Evolutionary conservation across 2,888 invertebrate species (phyloP), one percentile per base, ranked within the genome.

Genomic region (Pyrocoelia pectoralis): DNA sequence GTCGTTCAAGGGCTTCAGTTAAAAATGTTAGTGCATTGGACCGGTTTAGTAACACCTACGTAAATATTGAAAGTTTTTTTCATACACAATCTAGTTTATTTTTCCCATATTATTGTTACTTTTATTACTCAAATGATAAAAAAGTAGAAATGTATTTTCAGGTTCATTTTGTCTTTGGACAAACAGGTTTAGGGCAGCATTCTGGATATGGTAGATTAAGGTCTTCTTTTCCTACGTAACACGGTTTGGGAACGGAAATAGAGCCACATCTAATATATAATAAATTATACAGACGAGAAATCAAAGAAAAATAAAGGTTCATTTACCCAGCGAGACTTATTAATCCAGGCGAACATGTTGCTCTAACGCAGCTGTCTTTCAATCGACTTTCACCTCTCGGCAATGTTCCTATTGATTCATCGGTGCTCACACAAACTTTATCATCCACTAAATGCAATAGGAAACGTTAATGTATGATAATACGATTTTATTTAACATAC

Each of bases 191-290:
- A 4, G 43, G 43, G 15, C 43, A 43, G 15, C 43, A 43, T n/a
- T 43, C 43, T 43, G 43, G 43, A 43, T 12, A 43, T 15, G 43
- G 43, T 14, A 14, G 13, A 43, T 12, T 43, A 14, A 43, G 15
- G 8, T 43, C 15, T 43, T 43, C 43, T 14, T 13, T 8, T 43
- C 15, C 43, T 2, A 43, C 8, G 2, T 13, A 14, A 13, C 43
- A 43, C 2, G 43, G 14, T 2, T 6, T 43, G 15, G 13, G 8
- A 15, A 43, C 43, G 6, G 13, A 13, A 14, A 15, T 15, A 43
- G 15, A 12, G 6, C 43, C 43, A 6, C 43, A 43, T 12, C 43
- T 43, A 8, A 15, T n/a, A 43, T 2, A 38, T 12, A 3, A 2
- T 38, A 38, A 38, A 12, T 38, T 2, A 38, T 6, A 12, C 3